phyloP scores from a whole-genome alignment of 2,797 vertebrate species.

The Crocodylus rhombifer region DNA sequence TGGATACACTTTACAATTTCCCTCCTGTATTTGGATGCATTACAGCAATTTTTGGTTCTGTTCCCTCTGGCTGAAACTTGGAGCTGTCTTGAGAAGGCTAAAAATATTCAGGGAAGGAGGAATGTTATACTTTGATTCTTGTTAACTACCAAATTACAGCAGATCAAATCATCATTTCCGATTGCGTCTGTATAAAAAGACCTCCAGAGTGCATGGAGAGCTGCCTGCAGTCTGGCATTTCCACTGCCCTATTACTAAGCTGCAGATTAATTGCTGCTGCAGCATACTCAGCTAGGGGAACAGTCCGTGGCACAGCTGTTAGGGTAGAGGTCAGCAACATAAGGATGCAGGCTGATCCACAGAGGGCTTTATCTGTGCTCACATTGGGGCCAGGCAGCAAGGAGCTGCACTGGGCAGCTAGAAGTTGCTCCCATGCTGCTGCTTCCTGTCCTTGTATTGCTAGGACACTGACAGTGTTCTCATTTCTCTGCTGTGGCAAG shows the following conservation, averaged over 20 bases:
- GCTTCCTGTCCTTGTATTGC: no score
- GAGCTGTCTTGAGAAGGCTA: accelerated
- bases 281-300: not conserved
- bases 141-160: not conserved
- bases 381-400: no score
- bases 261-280: not conserved
- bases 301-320: not conserved
- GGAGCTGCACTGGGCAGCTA: no score
- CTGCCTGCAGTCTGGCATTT: not conserved
- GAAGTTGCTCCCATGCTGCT: no score
- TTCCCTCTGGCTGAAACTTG: not conserved
- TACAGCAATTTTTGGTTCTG: not conserved
- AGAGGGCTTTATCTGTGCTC: no score
- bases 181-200: not conserved
- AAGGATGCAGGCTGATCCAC: no score
- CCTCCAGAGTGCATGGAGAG: not conserved
- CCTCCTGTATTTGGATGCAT: not conserved
- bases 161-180: not conserved
- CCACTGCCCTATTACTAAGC: not conserved
- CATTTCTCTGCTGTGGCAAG: no score
- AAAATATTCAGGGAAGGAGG: not conserved
- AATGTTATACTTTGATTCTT: accelerated
- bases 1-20: not conserved
- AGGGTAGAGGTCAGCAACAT: no score
- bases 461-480: no score